Conservation (phyloP, 2,113 vertebrate genomes). For the Tympanuchus pallidicinctus region DNA sequence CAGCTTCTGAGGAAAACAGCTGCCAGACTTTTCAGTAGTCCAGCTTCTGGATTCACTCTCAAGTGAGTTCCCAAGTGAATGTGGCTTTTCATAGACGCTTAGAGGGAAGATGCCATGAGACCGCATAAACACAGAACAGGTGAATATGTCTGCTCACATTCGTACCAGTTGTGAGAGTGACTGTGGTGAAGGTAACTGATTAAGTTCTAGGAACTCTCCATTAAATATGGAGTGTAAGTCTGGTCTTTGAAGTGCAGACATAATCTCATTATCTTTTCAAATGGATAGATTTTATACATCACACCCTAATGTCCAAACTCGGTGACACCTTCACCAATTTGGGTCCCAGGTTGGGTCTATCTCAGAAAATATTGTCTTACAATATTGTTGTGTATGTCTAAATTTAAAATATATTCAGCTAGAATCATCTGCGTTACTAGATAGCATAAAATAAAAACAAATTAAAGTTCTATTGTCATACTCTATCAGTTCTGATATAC, state of each 20-base stretch:
- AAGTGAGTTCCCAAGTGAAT: not conserved
- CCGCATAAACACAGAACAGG: not conserved
- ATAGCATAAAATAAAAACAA: not conserved
- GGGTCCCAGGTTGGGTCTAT: not conserved
- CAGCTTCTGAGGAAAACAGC: not conserved
- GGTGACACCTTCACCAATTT: not conserved
- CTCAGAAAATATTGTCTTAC: not conserved
- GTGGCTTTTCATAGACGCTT: not conserved
- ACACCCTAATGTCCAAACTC: not conserved
- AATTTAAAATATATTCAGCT: not conserved
- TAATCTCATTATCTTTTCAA: not conserved
- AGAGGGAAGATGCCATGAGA: not conserved
- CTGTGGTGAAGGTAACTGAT: not conserved
- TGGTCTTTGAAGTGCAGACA: not conserved
- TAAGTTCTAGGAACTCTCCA: not conserved
- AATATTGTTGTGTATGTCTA: not conserved
- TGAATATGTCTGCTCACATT: not conserved
- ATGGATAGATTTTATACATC: not conserved
- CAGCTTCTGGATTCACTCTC: not conserved
- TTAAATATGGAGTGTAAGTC: not conserved
- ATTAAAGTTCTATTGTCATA: not conserved
- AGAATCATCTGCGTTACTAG: not conserved
- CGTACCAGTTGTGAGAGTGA: not conserved
- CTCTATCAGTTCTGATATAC: not conserved
- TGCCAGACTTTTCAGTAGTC: not conserved